Base-by-base conservation (phyloP, 2,113 vertebrate species). In the Peromyscus leucopus region DNA sequence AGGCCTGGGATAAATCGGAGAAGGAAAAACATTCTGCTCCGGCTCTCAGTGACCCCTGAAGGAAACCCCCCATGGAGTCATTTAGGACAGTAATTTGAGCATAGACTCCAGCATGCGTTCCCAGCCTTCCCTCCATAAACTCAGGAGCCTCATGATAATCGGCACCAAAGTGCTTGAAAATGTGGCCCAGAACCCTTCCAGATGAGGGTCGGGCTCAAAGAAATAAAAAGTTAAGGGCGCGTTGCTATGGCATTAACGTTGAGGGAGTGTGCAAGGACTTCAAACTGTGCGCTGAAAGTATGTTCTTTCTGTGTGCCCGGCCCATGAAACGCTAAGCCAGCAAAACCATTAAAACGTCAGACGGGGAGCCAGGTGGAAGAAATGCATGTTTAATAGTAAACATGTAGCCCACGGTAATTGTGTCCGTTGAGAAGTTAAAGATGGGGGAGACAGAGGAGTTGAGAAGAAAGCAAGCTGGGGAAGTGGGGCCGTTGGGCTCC, bases 11-110 rank as follows among this genome's bases (percentile, higher is more conserved):
- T 98, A 98, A 98, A 98, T 97, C 88, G 95, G 98, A 98, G 98
- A 98, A 98, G 98, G 98, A 98, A 99, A 99, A 99, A 98, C 98
- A 98, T 98, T 99, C 98, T 98, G 98, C 98, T 98, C 98, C 97
- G 98, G 98, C 98, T 98, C 98, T 98, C 98, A 97, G 98, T 99
- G 98, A 98, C 98, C 98, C 98, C 98, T 98, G 98, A 98, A 98
- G 98, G 98, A 97, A 98, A 98, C 98, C 98, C 98, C 98, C 98
- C 97, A 92, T 86, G 98, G 98, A 99, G 98, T 98, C 98, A 98
- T 99, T 98, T 98, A 98, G 94, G 98, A 97, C 96, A 98, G 98
- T 98, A 98, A 99, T 98, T 98, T 98, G 98, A 99, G 98, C 98
- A 97, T 98, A 98, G 98, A 98, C 98, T 98, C 93, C 98, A 61